phyloP scores from a whole-genome alignment of 1,140 invertebrate genomes.

The Eriocheir sinensis region DNA sequence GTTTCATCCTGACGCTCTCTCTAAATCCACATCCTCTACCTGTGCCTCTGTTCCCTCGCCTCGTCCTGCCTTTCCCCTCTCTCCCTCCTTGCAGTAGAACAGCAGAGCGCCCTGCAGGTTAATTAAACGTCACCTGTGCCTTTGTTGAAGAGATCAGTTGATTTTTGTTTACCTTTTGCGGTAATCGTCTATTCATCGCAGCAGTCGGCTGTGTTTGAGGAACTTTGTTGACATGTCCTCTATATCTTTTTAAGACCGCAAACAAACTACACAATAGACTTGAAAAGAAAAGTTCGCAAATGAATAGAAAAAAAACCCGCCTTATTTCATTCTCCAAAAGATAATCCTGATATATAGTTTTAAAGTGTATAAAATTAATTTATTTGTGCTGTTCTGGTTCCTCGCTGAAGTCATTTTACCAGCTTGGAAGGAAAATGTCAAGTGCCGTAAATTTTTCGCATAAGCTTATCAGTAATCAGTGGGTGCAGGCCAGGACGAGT shows the following conservation, averaged over 20 bases:
- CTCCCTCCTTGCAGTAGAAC: neutral
- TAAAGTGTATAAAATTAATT: conserved; percentile 27
- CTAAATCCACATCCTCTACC: neutral
- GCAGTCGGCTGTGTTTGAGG: neutral
- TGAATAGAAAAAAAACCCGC: too few relatives aligned
- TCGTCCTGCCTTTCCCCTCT: neutral
- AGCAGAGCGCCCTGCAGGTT: neutral
- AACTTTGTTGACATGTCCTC: neutral
- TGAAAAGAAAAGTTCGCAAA: neutral
- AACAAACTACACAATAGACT: too few relatives aligned
- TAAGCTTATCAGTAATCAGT: conserved; percentile 25
- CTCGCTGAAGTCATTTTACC: neutral
- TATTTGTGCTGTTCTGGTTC: conserved; percentile 7
- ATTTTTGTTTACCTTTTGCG: neutral
- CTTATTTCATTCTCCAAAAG: neutral
- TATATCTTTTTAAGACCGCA: too few relatives aligned
- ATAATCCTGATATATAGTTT: neutral
- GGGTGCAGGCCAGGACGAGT: neutral
- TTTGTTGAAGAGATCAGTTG: neutral
- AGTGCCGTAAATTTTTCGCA: neutral
- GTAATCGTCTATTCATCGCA: neutral
- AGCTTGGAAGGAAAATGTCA: neutral
- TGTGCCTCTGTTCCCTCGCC: neutral
- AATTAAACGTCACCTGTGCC: neutral
- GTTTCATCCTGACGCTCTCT: neutral